Evolutionary conservation across 2,113 vertebrate species (phyloP).

Genomic region (Tinamus guttatus): DNA sequence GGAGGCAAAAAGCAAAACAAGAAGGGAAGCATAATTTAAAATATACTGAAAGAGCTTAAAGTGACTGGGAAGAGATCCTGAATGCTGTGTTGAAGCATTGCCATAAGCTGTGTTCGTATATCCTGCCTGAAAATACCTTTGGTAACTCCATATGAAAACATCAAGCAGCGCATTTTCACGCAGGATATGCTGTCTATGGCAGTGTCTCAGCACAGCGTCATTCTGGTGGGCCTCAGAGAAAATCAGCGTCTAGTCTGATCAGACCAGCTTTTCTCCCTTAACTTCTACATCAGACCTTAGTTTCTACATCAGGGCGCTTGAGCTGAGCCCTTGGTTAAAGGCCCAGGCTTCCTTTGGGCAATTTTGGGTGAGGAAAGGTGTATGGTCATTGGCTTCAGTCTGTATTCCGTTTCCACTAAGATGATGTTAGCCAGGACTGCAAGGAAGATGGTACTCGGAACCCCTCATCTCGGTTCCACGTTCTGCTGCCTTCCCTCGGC

Average conservation of each 20-base stretch:
- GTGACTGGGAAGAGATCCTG: background rate
- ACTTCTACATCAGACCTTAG: no score
- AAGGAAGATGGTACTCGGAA: background rate
- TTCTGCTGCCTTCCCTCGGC: background rate
- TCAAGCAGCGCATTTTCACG: background rate
- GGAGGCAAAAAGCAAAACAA: background rate
- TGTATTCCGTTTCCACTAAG: background rate
- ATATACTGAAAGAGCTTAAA: background rate
- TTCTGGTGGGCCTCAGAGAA: background rate
- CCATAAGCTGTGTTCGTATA: background rate
- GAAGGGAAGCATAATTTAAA: accelerated
- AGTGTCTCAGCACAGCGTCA: background rate
- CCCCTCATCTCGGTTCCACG: accelerated
- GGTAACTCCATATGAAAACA: background rate
- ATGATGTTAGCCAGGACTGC: background rate
- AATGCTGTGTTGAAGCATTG: background rate
- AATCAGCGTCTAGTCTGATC: accelerated
- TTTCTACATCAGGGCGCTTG: accelerated
- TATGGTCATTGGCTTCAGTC: background rate
- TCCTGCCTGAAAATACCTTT: background rate
- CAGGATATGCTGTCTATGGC: no score
- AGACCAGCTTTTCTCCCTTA: no score
- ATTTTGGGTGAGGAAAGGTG: background rate
- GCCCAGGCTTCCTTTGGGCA: background rate
- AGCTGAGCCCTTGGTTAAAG: background rate